These are phyloP conservation scores for Tiliacea aurago DNA, from an alignment of 2,888 invertebrate genomes.

Conservation along the genomic window DNA sequence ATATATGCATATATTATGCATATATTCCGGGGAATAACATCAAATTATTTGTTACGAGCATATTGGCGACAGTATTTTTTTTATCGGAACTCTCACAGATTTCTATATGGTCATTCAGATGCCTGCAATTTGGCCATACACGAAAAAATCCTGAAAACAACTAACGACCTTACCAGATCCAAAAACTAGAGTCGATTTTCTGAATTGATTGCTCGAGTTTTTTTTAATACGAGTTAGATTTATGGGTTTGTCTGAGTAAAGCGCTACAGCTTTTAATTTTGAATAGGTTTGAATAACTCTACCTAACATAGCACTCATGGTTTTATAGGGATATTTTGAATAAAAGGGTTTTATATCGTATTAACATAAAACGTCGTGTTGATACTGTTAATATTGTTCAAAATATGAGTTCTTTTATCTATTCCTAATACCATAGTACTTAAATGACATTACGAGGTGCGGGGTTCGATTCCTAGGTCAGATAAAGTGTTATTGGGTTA, in stretches of 20 bases:
- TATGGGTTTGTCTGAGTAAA: constrained; percentile 8
- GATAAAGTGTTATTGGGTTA: no score
- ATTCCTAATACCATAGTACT: background rate
- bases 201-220: constrained; percentile 30
- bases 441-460: no score
- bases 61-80: background rate
- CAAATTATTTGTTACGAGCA: constrained; percentile 1
- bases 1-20: constrained; percentile 4
- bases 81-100: background rate
- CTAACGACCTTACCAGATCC: constrained; percentile 13
- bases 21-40: background rate
- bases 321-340: constrained; percentile 21
- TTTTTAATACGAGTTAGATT: constrained; percentile 9
- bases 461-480: no score
- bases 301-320: constrained; percentile 14
- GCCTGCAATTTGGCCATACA: background rate
- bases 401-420: constrained; percentile 3
- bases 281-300: constrained; percentile 7
- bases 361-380: constrained; percentile 25
- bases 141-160: constrained; percentile 7
- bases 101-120: background rate
- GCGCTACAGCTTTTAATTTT: constrained; percentile 15
- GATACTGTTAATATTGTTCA: background rate
- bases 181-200: constrained; percentile 14
- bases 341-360: constrained; percentile 38